Percentiles rank a stretch among this genome's conserved stretches.
Evolutionary conservation across 2,113 vertebrate species (phyloP).

Genomic region (Solea senegalensis): DNA sequence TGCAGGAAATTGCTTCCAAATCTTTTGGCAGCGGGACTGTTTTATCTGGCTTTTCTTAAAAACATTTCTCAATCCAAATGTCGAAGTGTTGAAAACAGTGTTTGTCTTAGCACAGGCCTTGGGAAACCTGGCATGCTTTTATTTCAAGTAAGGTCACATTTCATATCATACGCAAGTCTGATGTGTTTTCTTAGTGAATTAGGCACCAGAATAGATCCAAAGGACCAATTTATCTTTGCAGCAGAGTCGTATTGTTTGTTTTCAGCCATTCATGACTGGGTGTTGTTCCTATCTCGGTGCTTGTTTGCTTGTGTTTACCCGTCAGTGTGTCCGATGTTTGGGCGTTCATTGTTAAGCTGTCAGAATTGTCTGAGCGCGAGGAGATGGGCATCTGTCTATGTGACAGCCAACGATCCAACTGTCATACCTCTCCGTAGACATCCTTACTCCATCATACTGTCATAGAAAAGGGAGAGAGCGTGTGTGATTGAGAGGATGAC

Average conservation of each 20-base stretch:
- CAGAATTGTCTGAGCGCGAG: slow-evolving; percentile 55
- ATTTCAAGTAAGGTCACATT: background rate
- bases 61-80: background rate
- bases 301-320: slow-evolving; percentile 18
- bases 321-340: slow-evolving; percentile 28
- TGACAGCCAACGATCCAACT: slow-evolving; percentile 74
- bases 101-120: slow-evolving; percentile 1
- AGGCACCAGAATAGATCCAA: slow-evolving; percentile 17
- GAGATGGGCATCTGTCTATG: slow-evolving; percentile 71
- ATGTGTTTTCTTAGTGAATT: slow-evolving; percentile 9
- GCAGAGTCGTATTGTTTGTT: slow-evolving; percentile 33
- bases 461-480: slow-evolving; percentile 15
- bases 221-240: slow-evolving; percentile 15
- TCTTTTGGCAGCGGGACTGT: slow-evolving; percentile 13
- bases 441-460: slow-evolving; percentile 69
- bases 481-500: slow-evolving; percentile 12
- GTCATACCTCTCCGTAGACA: slow-evolving; percentile 65
- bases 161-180: background rate
- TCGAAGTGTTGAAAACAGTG: background rate
- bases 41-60: slow-evolving; percentile 21
- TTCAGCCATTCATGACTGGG: slow-evolving; percentile 29
- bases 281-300: slow-evolving; percentile 30
- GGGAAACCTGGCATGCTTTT: background rate
- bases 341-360: slow-evolving; percentile 71
- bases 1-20: slow-evolving; percentile 3